Evolutionary conservation across 2,888 invertebrate genomes (phyloP), one percentile per base, ranked within the genome.

Genomic region (Standfussiana lucernea): DNA sequence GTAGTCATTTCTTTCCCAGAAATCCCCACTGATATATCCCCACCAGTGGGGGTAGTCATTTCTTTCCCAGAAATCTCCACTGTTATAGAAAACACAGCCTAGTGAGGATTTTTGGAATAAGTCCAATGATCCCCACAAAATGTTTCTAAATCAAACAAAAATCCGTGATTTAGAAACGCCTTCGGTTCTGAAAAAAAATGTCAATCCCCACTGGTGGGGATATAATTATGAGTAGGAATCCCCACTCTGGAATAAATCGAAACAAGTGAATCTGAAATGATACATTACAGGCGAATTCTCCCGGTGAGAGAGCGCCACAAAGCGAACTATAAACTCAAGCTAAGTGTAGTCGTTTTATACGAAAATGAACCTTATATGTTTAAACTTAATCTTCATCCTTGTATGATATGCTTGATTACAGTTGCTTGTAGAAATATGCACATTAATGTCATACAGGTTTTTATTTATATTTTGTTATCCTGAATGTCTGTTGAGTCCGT

Each of bases 401-500:
- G 11, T 35, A 37, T 28, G 28, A 18, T n/a, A 28, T 15, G 15
- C 15, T 28, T 28, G 56, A 56, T 56, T 28, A 56, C 15, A n/a
- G 56, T 53, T 8, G 13, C 53, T 4, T 53, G n/a, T 50, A n/a
- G n/a, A n/a, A 53, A 13, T 13, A n/a, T 53, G 13, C 5, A 53
- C 2, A n/a, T n/a, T 53, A 53, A 53, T 11, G 4, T 53, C 13
- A 15, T 62, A 37, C 37, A 18, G 4, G 40, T 64, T 40, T 40
- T 40, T 64, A 64, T 64, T 37, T 62, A 62, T 21, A 62, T 62
- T 62, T 40, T 40, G 64, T 64, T 64, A 40, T 8, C 40, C 40
- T 64, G 40, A 40, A 64, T 28, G n/a, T 64, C 40, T 64, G n/a
- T 64, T 40, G 64, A 64, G 40, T 18, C n/a, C n/a, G 40, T 40